These are phyloP conservation scores for Bimastos eiseni DNA, from an alignment of 2,888 invertebrate species.

Conservation along the genomic window DNA sequence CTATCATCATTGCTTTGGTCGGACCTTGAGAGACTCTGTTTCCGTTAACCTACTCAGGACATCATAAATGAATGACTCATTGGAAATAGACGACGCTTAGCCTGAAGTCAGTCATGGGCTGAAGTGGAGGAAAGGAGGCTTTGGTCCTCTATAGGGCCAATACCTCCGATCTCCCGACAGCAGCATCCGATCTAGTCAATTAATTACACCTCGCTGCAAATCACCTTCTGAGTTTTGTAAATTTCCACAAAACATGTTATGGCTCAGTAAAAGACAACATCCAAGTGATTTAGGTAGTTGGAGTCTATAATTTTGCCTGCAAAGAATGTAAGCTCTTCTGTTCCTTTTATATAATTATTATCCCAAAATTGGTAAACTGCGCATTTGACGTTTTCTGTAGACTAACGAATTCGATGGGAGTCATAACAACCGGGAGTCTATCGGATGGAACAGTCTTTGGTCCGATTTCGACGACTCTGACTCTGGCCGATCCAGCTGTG, in stretches of 20 bases:
- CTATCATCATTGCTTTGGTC: too few species aligned
- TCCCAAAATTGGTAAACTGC: background rate
- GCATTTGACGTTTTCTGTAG: background rate
- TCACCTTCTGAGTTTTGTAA: background rate
- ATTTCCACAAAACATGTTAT: background rate
- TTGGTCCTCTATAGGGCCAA: too few species aligned
- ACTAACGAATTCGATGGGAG: conserved; percentile 50
- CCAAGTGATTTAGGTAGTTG: background rate
- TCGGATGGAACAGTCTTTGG: conserved; percentile 58
- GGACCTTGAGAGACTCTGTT: too few species aligned
- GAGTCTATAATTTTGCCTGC: background rate
- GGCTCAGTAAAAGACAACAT: background rate
- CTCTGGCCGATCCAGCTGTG: conserved; percentile 55
- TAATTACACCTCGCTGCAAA: background rate
- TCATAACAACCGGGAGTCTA: conserved; percentile 54
- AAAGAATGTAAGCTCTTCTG: background rate
- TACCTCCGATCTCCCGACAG: too few species aligned
- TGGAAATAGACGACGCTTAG: too few species aligned
- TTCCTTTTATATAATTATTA: background rate
- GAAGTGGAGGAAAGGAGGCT: too few species aligned
- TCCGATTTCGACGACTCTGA: conserved; percentile 56
- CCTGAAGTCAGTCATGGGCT: too few species aligned
- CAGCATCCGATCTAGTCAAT: background rate
- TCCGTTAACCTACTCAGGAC: too few species aligned
- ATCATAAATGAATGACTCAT: too few species aligned